Evolutionary conservation across 2,888 invertebrate genomes (phyloP).

Genomic region (Dicyrtomina minuta): DNA sequence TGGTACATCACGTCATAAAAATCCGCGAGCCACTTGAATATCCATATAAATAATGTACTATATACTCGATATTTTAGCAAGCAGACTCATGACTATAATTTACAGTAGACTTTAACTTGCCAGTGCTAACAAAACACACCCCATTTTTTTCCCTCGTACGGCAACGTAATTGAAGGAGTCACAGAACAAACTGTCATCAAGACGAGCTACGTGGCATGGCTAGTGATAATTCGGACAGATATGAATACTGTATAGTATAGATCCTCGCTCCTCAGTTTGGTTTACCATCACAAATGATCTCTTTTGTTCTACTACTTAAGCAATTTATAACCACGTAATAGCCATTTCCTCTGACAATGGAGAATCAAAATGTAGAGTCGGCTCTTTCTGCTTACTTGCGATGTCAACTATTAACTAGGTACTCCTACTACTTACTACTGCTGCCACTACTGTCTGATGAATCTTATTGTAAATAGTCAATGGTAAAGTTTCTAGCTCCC

Average conservation of each 20-base stretch:
- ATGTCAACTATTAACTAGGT: too few species aligned
- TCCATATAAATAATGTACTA: conserved; percentile 2
- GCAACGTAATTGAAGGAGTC: conserved; percentile 5
- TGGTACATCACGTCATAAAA: conserved; percentile 9
- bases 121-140: conserved; percentile 10
- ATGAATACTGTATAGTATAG: too few species aligned
- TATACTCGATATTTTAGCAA: too few species aligned
- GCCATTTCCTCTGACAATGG: conserved; percentile 28
- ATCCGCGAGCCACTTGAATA: conserved; percentile 8
- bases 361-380: too few species aligned
- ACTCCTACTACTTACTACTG: too few species aligned
- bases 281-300: conserved; percentile 28
- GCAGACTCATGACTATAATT: too few species aligned
- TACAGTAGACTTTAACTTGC: too few species aligned
- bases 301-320: conserved; percentile 30
- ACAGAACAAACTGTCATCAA: not conserved
- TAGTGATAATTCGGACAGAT: conserved; percentile 8
- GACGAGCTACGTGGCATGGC: not conserved
- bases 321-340: conserved; percentile 25
- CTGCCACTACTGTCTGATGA: too few species aligned
- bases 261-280: too few species aligned
- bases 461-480: too few species aligned
- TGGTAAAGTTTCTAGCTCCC: too few species aligned
- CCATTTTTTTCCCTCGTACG: conserved; percentile 14
- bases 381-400: too few species aligned